Evolutionary conservation across 2,888 invertebrate species (phyloP), one percentile per base, ranked within the genome.

Genomic region (Eupithecia exiguata): DNA sequence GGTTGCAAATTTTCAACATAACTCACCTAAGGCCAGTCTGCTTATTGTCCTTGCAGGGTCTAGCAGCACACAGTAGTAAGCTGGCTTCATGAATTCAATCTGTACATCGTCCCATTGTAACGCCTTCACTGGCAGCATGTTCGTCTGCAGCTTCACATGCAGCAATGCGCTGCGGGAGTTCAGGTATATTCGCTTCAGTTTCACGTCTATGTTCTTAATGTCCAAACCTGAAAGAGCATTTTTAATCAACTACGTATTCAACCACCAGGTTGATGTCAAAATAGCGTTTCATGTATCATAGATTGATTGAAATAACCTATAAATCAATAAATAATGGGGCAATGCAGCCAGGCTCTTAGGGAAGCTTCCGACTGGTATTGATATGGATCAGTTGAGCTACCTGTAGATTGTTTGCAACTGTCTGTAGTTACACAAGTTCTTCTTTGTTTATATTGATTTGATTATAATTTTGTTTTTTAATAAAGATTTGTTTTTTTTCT

Each of bases 131-230:
- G 86, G 83, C 67, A 76, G 81, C 87, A 91, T 87, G 5, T 82
- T 84, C 0, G 89, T 84, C 18, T 86, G 85, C 63, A 94, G 67
- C 30, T 84, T 82, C 0, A 91, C 82, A 70, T 94, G 94, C 1
- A 92, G 72, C 69, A 94, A 63, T 35, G 84, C 85, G 1, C 89
- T 88, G 74, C 78, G 86, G 0, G 81, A 82, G 63, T 94, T 91
- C 75, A 92, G 77, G 79, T 89, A 91, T 53, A 91, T 63, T 66
- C 90, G 86, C 77, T 91, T 91, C 35, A 92, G 76, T 70, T 85
- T 88, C 58, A 87, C 77, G 36, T 46, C 46, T 14, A 62, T 67
- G 14, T 36, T 68, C 25, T 68, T 65, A 7, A 75, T 68, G 16
- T 65, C 21, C 67, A 67, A 4, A 1, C 38, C 75, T 75, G 70